Evolutionary conservation across 92 coral and sea anemone species (phyloP).

Genomic region (Palythoa grandis): DNA sequence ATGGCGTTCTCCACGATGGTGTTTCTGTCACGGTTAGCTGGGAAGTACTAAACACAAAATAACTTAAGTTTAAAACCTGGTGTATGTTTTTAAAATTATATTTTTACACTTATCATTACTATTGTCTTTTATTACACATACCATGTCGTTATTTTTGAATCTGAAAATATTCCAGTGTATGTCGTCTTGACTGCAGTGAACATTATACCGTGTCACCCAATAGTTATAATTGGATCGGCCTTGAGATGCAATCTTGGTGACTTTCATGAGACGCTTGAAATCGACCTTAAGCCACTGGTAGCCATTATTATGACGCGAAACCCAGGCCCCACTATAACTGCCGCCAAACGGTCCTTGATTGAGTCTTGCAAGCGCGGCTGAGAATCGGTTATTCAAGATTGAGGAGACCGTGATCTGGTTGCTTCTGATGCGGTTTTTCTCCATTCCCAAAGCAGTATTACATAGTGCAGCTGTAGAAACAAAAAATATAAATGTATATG

Average conservation of each 20-base stretch:
- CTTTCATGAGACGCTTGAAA: slow-evolving; percentile 64
- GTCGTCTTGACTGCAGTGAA: slow-evolving; percentile 66
- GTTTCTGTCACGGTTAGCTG: slow-evolving; percentile 56
- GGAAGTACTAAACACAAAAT: slow-evolving; percentile 51
- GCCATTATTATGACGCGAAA: slow-evolving; percentile 67
- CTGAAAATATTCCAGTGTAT: slow-evolving; percentile 77
- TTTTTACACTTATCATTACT: not conserved
- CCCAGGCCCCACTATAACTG: slow-evolving; percentile 79
- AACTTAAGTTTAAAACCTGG: not conserved
- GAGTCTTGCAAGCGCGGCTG: slow-evolving; percentile 58
- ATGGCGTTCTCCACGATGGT: slow-evolving; percentile 46
- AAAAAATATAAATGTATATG: not conserved
- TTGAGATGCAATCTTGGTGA: slow-evolving; percentile 77
- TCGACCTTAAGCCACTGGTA: slow-evolving; percentile 84
- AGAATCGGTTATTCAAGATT: not conserved
- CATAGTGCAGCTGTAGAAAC: slow-evolving; percentile 1
- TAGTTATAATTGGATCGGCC: slow-evolving; percentile 67
- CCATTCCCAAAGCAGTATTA: slow-evolving; percentile 31
- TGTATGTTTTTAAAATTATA: not conserved
- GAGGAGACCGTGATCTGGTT: slow-evolving; percentile 31
- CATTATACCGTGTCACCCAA: slow-evolving; percentile 68
- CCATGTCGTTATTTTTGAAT: slow-evolving; percentile 70
- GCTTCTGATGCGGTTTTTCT: slow-evolving; percentile 29
- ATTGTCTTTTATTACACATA: not conserved
- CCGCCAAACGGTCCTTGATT: slow-evolving; percentile 58